A percentile compares a stretch with the other conserved stretches of the same genome.
Evolutionary conservation across 2,888 invertebrate species (phyloP).

Genomic region (Temnothorax rugatulus): DNA sequence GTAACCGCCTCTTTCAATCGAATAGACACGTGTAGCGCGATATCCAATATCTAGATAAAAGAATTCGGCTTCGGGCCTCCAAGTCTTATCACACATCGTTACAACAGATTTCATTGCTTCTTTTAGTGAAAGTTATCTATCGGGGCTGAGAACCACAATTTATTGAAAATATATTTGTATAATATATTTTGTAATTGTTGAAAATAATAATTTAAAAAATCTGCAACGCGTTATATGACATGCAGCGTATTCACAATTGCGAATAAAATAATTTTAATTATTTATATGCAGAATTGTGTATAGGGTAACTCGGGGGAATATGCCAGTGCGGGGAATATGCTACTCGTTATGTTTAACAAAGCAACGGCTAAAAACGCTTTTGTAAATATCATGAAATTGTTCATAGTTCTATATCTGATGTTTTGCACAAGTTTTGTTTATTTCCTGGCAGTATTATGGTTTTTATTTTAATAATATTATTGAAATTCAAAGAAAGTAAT

Average conservation of each 20-base stretch:
- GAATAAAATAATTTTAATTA: background rate
- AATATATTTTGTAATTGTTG: background rate
- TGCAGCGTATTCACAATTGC: background rate
- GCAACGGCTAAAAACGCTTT: too few species aligned
- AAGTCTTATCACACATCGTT: background rate
- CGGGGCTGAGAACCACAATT: background rate
- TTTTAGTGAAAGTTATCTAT: background rate
- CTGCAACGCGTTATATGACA: background rate
- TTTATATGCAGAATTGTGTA: background rate
- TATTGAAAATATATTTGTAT: background rate
- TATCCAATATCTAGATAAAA: constrained; percentile 1
- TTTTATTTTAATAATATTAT: too few species aligned
- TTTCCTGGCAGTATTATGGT: too few species aligned
- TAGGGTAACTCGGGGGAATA: too few species aligned
- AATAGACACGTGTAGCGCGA: background rate
- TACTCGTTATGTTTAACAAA: too few species aligned
- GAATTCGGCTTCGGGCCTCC: background rate
- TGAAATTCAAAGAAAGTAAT: too few species aligned
- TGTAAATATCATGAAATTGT: too few species aligned
- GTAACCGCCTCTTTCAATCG: background rate
- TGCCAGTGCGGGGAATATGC: too few species aligned
- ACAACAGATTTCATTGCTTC: background rate
- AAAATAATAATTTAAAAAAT: constrained; percentile 2
- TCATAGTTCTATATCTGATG: too few species aligned
- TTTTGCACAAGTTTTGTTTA: too few species aligned